phyloP scores from a whole-genome alignment of 2,113 vertebrate genomes.

The Camelus dromedarius region DNA sequence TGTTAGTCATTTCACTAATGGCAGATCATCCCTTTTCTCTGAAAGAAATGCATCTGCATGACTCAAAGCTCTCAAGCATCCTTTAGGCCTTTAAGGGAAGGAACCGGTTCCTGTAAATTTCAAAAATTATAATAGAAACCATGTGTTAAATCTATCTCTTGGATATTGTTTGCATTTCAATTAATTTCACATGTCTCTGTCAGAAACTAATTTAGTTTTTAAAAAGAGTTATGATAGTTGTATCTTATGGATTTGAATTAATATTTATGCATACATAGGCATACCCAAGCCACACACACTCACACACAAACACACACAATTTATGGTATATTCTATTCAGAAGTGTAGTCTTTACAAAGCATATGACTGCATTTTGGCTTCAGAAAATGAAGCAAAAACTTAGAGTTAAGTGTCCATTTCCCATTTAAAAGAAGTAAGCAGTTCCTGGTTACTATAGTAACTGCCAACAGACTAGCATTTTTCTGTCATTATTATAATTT shows the following conservation, averaged over 20 bases:
- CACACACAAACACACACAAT: constrained; percentile 2
- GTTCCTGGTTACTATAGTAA: constrained; percentile 85
- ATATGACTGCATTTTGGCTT: constrained; percentile 59
- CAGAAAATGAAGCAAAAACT: constrained; percentile 78
- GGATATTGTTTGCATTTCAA: constrained; percentile 73
- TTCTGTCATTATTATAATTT: constrained; percentile 78
- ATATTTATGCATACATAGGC: constrained; percentile 15
- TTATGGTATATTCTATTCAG: neutral
- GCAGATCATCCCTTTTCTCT: constrained; percentile 71
- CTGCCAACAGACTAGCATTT: constrained; percentile 79
- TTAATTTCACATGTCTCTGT: constrained; percentile 76
- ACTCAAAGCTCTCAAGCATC: constrained; percentile 45
- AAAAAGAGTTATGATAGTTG: constrained; percentile 56
- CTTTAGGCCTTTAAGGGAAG: constrained; percentile 59
- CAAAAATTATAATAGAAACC: constrained; percentile 50
- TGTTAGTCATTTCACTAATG: constrained; percentile 73
- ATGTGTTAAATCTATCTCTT: constrained; percentile 75
- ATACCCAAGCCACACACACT: constrained; percentile 11
- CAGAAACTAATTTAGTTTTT: constrained; percentile 68
- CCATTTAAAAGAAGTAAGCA: constrained; percentile 79
- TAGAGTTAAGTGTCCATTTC: constrained; percentile 70
- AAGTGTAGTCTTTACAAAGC: constrained; percentile 39
- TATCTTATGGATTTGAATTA: constrained; percentile 59
- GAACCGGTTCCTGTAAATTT: constrained; percentile 44
- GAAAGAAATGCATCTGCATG: constrained; percentile 66